phyloP scores from a whole-genome alignment of 92 coral and sea anemone species.

The Actinernus sp. region DNA sequence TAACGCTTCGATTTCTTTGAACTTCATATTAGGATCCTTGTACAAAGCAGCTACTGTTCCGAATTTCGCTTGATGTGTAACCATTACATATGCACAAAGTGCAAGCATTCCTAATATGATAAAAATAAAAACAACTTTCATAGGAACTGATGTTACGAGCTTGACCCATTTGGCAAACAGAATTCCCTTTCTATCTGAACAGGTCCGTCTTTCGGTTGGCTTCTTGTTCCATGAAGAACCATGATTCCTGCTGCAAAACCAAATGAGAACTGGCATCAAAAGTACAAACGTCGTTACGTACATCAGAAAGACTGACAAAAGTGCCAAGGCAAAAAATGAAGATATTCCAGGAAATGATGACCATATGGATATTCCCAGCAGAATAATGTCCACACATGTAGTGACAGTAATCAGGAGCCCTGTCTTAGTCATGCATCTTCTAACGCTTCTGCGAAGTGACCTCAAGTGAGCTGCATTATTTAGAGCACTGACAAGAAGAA shows the following conservation, averaged over 20 bases:
- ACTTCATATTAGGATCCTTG: too few species aligned
- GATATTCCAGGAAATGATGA: constrained; percentile 8
- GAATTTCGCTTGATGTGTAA: neutral
- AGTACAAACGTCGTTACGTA: neutral
- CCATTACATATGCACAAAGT: constrained; percentile 13
- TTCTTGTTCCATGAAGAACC: neutral
- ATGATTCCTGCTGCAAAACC: neutral
- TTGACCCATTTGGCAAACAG: neutral
- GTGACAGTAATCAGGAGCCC: constrained; percentile 27
- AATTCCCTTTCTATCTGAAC: neutral
- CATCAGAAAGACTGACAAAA: neutral
- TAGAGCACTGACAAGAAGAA: constrained; percentile 27
- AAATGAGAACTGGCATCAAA: neutral
- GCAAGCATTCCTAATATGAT: constrained; percentile 5
- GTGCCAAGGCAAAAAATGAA: neutral
- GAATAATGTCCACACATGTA: constrained; percentile 15
- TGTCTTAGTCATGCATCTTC: constrained; percentile 23
- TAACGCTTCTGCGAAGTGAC: constrained; percentile 25
- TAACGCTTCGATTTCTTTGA: neutral
- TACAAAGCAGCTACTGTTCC: neutral
- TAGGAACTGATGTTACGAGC: constrained; percentile 10
- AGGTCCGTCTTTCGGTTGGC: neutral
- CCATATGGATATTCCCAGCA: constrained; percentile 26
- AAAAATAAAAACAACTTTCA: constrained; percentile 14
- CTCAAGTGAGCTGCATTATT: neutral